Base-by-base conservation (phyloP, 1,140 invertebrate species). In the Whitmania pigra region DNA sequence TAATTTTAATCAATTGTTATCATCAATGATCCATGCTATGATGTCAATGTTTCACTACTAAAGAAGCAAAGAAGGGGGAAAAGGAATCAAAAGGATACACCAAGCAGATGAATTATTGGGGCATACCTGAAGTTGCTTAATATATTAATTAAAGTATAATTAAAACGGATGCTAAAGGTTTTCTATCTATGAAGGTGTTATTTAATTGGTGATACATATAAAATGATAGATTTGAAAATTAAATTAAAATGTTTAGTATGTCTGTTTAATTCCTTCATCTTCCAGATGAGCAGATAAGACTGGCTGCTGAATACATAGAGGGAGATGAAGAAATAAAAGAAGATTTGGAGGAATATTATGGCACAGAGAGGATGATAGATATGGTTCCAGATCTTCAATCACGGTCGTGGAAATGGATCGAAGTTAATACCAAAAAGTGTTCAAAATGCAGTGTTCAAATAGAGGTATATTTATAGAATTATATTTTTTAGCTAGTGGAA, bases 371-470 rank as follows among this genome's bases (percentile, higher is more conserved):
- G 31, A 78, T 88, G n/a, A 78, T 83, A 71, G 73, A 77, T 6
- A 78, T 87, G n/a, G 75, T 87, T 18, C 83, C 87, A 70, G 84
- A 86, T 67, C 77, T 78, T n/a, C 80, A 84, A 75, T 84, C 86
- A 22, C 83, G 87, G 75, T 49, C 86, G n/a, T 83, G 87, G 75
- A 81, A 83, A 66, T 89, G 87, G 87, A 83, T 89, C 49, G 76
- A 82, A 27, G 77, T 78, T 17, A 85, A 87, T 73, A 85, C 85
- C 74, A 87, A 88, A 76, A 82, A 81, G 36, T 89, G 88, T 78
- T 88, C 88, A 25, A 80, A 84, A 63, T 89, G 88, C 78, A 78
- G 80, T 55, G 80, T 84, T 67, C 79, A 83, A 22, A 88, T 89
- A 77, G 86, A 88, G 84, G 87, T 88, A 75, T 49, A 7, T 49